Evolutionary conservation across 2,888 invertebrate species (phyloP).

Genomic region (Xestia xanthographa): DNA sequence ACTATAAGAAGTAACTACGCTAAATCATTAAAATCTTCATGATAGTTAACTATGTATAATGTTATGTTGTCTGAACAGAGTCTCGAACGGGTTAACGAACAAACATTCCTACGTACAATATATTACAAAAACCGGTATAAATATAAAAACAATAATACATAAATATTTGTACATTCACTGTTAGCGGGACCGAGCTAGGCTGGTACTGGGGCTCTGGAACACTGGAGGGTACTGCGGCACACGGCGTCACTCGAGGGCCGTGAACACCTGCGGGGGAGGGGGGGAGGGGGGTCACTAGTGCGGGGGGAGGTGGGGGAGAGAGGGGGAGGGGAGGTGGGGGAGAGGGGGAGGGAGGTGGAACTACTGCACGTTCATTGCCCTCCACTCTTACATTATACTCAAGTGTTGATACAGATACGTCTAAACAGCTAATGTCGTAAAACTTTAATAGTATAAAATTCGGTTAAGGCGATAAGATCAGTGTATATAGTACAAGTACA

Average conservation of each 20-base stretch:
- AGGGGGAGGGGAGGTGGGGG: background rate
- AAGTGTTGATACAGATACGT: conserved; percentile 58
- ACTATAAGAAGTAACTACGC: conserved; percentile 70
- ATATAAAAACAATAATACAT: conserved; percentile 71
- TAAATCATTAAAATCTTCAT: conserved; percentile 69
- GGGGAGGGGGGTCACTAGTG: background rate
- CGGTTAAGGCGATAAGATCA: conserved; percentile 82
- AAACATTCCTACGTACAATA: conserved; percentile 70
- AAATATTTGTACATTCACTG: conserved; percentile 76
- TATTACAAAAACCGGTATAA: conserved; percentile 66
- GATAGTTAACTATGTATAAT: conserved; percentile 63
- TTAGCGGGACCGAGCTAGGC: conserved; percentile 47
- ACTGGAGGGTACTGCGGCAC: conserved; percentile 15
- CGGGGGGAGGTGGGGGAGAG: conserved; percentile 19
- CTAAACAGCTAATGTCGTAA: conserved; percentile 73
- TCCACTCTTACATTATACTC: conserved; percentile 51
- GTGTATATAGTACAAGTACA: conserved; percentile 67
- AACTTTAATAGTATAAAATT: conserved; percentile 77
- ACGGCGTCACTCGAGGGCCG: conserved; percentile 61
- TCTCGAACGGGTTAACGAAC: conserved; percentile 60
- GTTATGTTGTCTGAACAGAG: conserved; percentile 52
- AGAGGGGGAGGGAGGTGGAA: background rate
- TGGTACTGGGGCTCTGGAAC: conserved; percentile 37
- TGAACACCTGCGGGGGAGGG: conserved; percentile 70
- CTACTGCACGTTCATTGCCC: conserved; percentile 32